A percentile compares a stretch with the other conserved stretches of the same genome.
Evolutionary conservation across 2,797 vertebrate genomes (phyloP).

Genomic region (Coregonus suidteri): DNA sequence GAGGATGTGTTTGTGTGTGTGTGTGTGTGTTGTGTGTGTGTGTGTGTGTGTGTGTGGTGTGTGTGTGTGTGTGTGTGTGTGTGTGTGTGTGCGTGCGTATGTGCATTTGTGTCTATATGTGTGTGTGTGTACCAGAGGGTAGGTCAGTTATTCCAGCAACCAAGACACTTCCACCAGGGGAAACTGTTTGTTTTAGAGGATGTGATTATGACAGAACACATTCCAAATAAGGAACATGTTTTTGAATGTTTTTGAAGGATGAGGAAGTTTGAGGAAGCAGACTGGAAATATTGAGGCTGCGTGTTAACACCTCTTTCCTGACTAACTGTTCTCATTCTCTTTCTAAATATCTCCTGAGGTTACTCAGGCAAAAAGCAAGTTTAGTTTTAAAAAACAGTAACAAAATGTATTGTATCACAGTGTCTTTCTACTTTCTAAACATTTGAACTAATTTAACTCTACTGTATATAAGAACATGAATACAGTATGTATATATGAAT

Average conservation of each 20-base stretch:
- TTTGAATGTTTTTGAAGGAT: slow-evolving; percentile 4
- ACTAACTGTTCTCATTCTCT: neutral
- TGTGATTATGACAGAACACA: slow-evolving; percentile 39
- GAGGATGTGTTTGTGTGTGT: slow-evolving; percentile 59
- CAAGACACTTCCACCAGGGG: slow-evolving; percentile 67
- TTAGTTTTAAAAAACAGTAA: too few relatives aligned
- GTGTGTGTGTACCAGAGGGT: neutral
- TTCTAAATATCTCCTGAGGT: neutral
- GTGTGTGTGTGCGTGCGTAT: neutral
- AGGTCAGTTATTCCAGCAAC: slow-evolving; percentile 68
- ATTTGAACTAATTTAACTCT: too few relatives aligned
- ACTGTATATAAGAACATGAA: too few relatives aligned
- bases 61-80: neutral
- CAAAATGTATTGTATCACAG: too few relatives aligned
- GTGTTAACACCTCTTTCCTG: neutral
- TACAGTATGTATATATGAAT: too few relatives aligned
- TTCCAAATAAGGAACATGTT: slow-evolving; percentile 24
- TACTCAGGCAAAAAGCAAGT: neutral
- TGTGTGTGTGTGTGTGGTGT: neutral
- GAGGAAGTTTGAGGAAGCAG: slow-evolving; percentile 25
- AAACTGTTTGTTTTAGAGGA: slow-evolving; percentile 55
- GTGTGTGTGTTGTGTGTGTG: slow-evolving; percentile 27
- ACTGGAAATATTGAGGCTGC: slow-evolving; percentile 45
- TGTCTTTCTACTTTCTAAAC: too few relatives aligned
- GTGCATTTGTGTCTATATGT: neutral